These are phyloP conservation scores for Euplagia quadripunctaria DNA, from an alignment of 2,888 invertebrate genomes.

Conservation along the genomic window DNA sequence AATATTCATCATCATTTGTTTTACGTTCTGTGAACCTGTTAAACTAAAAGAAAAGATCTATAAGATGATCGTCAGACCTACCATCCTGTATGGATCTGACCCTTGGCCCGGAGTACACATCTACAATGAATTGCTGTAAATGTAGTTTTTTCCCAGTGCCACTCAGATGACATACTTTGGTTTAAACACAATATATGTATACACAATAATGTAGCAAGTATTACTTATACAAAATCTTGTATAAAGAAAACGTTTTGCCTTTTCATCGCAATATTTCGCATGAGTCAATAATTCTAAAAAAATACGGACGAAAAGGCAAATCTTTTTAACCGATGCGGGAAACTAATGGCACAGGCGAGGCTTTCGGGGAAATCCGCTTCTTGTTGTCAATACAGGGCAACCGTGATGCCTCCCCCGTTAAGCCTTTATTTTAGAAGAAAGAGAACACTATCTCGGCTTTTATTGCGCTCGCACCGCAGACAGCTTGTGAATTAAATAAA, in stretches of 20 bases:
- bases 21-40: too few species aligned
- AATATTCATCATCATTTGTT: too few species aligned
- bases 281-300: conserved; percentile 82
- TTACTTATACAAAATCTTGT: not conserved
- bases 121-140: not conserved
- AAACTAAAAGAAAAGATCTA: too few species aligned
- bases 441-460: conserved; percentile 82
- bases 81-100: too few species aligned
- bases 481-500: conserved; percentile 69
- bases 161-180: not conserved
- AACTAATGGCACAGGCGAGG: conserved; percentile 87
- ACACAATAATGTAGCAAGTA: not conserved
- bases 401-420: conserved; percentile 84
- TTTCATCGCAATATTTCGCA: conserved; percentile 76
- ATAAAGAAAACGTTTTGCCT: conserved; percentile 54
- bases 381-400: conserved; percentile 86
- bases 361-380: conserved; percentile 86
- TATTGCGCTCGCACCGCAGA: conserved; percentile 73
- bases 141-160: not conserved
- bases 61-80: too few species aligned
- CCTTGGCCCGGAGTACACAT: not conserved
- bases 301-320: conserved; percentile 81
- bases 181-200: not conserved
- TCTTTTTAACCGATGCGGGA: conserved; percentile 87
- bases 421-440: conserved; percentile 84